A percentile compares a stretch with the other conserved stretches of the same genome.
phyloP scores from a whole-genome alignment of 2,113 vertebrate species.

The Hemicordylus capensis region DNA sequence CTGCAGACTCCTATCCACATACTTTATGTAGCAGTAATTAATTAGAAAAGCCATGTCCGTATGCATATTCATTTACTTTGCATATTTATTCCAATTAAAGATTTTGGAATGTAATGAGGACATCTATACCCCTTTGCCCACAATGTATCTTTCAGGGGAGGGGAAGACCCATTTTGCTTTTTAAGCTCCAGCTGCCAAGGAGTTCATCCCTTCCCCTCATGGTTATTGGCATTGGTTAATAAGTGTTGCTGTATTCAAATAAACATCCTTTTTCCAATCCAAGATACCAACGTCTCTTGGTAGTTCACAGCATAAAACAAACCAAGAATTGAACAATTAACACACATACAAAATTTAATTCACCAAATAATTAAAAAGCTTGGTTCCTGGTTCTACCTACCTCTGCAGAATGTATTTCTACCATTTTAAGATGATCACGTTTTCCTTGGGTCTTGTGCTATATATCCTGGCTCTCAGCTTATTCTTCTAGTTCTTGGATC shows the following conservation, averaged over 20 bases:
- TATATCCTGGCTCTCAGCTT: background rate
- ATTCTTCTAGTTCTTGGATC: background rate
- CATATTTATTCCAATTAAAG: no score
- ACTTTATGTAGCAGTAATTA: no score
- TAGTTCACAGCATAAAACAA: no score
- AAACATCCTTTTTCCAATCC: no score
- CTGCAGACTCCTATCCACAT: no score
- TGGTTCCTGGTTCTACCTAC: background rate
- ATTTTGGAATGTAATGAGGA: no score
- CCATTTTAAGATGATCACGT: background rate
- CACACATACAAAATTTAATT: no score
- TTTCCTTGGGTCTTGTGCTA: background rate
- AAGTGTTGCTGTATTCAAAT: background rate
- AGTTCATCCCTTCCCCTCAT: background rate
- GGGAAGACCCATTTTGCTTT: background rate
- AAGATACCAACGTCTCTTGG: no score
- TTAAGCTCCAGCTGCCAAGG: background rate
- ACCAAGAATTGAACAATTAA: no score
- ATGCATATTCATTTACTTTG: no score
- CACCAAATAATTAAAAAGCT: background rate
- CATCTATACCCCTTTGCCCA: background rate
- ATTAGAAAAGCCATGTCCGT: no score
- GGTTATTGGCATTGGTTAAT: background rate
- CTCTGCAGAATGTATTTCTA: background rate
- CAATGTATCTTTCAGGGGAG: no score